A percentile compares a stretch with the other conserved stretches of the same genome.
Conservation (phyloP, 1,140 invertebrate species). For the Drosophila sucinea region DNA sequence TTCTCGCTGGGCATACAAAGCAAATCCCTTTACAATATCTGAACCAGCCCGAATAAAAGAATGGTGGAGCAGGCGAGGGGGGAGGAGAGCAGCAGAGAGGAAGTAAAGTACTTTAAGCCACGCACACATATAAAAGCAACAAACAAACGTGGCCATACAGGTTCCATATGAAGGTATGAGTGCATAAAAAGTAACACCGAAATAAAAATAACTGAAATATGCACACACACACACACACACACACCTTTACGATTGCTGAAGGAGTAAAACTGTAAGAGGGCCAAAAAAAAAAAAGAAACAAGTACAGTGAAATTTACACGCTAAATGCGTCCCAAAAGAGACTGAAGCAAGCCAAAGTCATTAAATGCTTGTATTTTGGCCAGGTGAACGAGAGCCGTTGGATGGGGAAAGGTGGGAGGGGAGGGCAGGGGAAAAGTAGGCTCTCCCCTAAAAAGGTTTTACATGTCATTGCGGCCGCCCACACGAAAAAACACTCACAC, state of each 20-base stretch:
- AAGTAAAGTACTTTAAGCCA: conserved; percentile 36
- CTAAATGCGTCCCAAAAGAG: conserved; percentile 76
- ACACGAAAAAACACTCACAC: conserved; percentile 30
- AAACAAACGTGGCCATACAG: conserved; percentile 53
- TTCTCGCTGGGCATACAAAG: conserved; percentile 55
- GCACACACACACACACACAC: conserved; percentile 45
- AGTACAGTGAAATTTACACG: conserved; percentile 72
- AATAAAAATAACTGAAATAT: conserved; percentile 79
- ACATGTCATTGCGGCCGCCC: conserved; percentile 69
- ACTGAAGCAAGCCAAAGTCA: conserved; percentile 72
- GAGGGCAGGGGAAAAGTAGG: conserved; percentile 27
- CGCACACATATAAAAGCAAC: conserved; percentile 52
- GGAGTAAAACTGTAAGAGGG: conserved; percentile 69
- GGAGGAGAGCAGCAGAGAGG: conserved; percentile 18
- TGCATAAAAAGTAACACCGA: conserved; percentile 70
- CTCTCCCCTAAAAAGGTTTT: conserved; percentile 73
- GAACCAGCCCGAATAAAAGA: conserved; percentile 13
- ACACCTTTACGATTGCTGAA: conserved; percentile 71
- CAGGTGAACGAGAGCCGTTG: conserved; percentile 24
- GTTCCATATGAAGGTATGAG: neutral
- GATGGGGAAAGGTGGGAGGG: neutral
- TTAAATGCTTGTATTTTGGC: conserved; percentile 72
- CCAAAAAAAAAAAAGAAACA: conserved; percentile 37
- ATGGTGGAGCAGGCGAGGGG: neutral
- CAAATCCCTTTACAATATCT: conserved; percentile 69